Conservation (phyloP, 2,888 invertebrate species). For the Falcaria lacertinaria region DNA sequence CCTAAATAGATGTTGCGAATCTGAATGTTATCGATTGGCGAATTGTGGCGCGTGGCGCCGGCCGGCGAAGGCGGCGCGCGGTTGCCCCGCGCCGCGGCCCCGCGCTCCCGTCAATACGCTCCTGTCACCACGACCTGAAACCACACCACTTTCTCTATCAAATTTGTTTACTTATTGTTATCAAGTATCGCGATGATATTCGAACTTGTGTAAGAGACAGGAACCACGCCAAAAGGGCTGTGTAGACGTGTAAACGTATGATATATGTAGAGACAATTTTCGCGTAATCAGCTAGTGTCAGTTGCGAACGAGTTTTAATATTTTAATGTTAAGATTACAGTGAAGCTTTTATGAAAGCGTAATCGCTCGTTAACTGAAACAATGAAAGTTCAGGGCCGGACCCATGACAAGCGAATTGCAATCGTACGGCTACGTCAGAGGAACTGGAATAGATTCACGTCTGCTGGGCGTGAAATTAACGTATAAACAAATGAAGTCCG, state of each 20-base stretch:
- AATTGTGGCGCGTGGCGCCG: slow-evolving; percentile 28
- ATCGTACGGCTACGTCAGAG: slow-evolving; percentile 65
- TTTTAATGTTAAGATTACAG: slow-evolving; percentile 11
- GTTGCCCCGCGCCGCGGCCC: slow-evolving; percentile 17
- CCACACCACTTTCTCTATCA: slow-evolving; percentile 44
- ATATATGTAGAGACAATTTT: background rate
- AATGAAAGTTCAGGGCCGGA: slow-evolving; percentile 56
- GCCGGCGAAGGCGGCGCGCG: slow-evolving; percentile 25
- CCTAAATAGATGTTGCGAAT: too few relatives aligned
- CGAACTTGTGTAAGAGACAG: slow-evolving; percentile 12
- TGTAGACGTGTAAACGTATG: slow-evolving; percentile 4
- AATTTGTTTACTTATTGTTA: slow-evolving; percentile 67
- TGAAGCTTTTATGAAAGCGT: slow-evolving; percentile 27
- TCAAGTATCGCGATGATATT: slow-evolving; percentile 27
- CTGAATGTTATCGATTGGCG: background rate
- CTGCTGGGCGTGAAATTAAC: slow-evolving; percentile 70
- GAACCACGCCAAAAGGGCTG: background rate
- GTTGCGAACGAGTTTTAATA: background rate
- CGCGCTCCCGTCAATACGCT: slow-evolving; percentile 19
- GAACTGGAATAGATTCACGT: slow-evolving; percentile 72
- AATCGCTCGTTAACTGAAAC: slow-evolving; percentile 46
- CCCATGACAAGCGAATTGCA: slow-evolving; percentile 62
- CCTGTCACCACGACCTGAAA: slow-evolving; percentile 32
- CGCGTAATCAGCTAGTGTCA: background rate
- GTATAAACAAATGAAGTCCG: slow-evolving; percentile 77